Conservation (phyloP, 2,888 invertebrate species). For the Hybos culiciformis region DNA sequence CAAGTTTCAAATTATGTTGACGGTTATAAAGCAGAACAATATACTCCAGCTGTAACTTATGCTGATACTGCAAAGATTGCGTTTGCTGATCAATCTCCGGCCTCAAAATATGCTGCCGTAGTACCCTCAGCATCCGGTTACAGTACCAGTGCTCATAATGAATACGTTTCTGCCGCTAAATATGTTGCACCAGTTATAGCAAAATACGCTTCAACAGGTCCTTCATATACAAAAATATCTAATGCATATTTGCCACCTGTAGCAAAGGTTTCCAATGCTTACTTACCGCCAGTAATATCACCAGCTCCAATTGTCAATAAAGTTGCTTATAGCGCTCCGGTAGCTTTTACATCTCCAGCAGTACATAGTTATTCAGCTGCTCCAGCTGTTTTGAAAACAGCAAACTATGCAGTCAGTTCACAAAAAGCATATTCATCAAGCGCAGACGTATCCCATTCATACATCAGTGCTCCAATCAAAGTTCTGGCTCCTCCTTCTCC, state of each 20-base stretch:
- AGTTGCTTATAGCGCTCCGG: constrained; percentile 13
- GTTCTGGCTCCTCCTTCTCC: constrained; percentile 1
- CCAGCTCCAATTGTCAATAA: constrained; percentile 26
- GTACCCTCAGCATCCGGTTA: constrained; percentile 41
- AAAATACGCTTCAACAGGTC: constrained; percentile 14
- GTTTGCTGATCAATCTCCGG: constrained; percentile 32
- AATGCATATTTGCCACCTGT: constrained; percentile 14
- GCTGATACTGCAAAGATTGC: constrained; percentile 25
- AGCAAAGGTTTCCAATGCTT: constrained; percentile 17
- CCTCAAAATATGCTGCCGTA: constrained; percentile 31
- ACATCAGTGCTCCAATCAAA: constrained; percentile 21
- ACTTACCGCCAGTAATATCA: constrained; percentile 25
- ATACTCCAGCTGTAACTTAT: constrained; percentile 29
- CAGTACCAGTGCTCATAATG: constrained; percentile 41
- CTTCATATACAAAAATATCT: constrained; percentile 17
- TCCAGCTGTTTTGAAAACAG: constrained; percentile 18
- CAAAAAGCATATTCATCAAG: constrained; percentile 13
- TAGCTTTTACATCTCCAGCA: constrained; percentile 14
- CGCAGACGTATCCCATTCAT: constrained; percentile 4
- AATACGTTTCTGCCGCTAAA: constrained; percentile 19
- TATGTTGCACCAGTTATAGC: constrained; percentile 6
- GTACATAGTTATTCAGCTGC: constrained; percentile 16
- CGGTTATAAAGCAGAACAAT: constrained; percentile 10
- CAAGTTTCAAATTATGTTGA: constrained; percentile 17
- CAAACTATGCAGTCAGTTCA: constrained; percentile 22